phyloP scores from a whole-genome alignment of 23 tunicate genomes.

The Styela plicata region DNA sequence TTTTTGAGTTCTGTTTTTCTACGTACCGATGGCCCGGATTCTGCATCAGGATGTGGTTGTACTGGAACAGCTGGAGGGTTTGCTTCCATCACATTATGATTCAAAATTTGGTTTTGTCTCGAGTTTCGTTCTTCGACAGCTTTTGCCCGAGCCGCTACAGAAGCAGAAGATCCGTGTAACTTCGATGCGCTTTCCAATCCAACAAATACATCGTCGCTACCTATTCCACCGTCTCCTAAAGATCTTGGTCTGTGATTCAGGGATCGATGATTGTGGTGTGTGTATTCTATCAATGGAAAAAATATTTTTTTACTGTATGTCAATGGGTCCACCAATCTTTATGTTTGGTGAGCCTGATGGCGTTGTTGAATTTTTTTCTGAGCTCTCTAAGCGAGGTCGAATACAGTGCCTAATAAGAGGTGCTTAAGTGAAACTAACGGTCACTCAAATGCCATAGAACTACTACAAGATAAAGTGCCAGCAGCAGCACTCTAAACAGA shows the following conservation, averaged over 20 bases:
- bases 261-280: too few relatives aligned
- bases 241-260: neutral
- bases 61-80: neutral
- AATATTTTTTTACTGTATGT: too few relatives aligned
- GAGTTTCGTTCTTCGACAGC: slow-evolving; percentile 11
- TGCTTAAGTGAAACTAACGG: too few relatives aligned
- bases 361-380: too few relatives aligned
- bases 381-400: too few relatives aligned
- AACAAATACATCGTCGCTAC: slow-evolving; percentile 28
- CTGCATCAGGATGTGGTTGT: neutral
- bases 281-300: too few relatives aligned
- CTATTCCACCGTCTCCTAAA: slow-evolving; percentile 27
- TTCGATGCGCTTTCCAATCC: slow-evolving; percentile 30
- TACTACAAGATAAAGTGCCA: too few relatives aligned
- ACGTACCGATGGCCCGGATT: neutral
- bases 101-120: slow-evolving; percentile 7
- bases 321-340: too few relatives aligned
- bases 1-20: neutral
- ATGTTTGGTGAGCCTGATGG: too few relatives aligned
- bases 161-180: slow-evolving; percentile 75
- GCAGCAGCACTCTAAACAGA: too few relatives aligned
- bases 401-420: too few relatives aligned
- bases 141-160: slow-evolving; percentile 41
- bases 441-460: too few relatives aligned
- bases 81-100: neutral